These are phyloP conservation scores for Phania funesta DNA, from an alignment of 2,888 invertebrate genomes.

Conservation along the genomic window DNA sequence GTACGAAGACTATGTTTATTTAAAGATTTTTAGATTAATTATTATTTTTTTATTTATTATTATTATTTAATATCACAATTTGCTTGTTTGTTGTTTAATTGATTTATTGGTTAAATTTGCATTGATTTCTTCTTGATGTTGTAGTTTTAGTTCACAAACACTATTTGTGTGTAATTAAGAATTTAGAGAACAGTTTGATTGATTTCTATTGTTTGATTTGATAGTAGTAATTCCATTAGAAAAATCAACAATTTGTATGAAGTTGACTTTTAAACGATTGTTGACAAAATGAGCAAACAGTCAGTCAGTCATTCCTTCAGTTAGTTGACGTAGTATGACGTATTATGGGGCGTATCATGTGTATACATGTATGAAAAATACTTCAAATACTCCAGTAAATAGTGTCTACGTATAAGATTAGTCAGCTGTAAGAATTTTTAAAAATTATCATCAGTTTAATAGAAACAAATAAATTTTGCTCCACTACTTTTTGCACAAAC, in stretches of 20 bases:
- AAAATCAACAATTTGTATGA: conserved; percentile 32
- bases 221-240: conserved; percentile 65
- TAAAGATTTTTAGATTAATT: conserved; percentile 3
- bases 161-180: conserved; percentile 52
- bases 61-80: conserved; percentile 68
- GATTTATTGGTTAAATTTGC: conserved; percentile 65
- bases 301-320: neutral
- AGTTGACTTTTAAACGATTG: conserved; percentile 7
- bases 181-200: conserved; percentile 65
- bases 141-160: neutral
- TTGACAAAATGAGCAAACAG: conserved; percentile 4
- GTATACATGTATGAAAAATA: neutral
- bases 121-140: conserved; percentile 48
- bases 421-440: conserved; percentile 12
- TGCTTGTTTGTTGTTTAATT: conserved; percentile 64
- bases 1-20: too few relatives aligned
- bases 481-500: neutral
- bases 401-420: neutral
- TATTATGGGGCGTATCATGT: neutral
- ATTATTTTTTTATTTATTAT: conserved; percentile 7
- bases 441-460: conserved; percentile 6
- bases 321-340: neutral
- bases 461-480: neutral
- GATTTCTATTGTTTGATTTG: conserved; percentile 65
- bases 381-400: neutral